Evolutionary conservation across 1,140 invertebrate species (phyloP).

Genomic region (Spodoptera frugiperda): DNA sequence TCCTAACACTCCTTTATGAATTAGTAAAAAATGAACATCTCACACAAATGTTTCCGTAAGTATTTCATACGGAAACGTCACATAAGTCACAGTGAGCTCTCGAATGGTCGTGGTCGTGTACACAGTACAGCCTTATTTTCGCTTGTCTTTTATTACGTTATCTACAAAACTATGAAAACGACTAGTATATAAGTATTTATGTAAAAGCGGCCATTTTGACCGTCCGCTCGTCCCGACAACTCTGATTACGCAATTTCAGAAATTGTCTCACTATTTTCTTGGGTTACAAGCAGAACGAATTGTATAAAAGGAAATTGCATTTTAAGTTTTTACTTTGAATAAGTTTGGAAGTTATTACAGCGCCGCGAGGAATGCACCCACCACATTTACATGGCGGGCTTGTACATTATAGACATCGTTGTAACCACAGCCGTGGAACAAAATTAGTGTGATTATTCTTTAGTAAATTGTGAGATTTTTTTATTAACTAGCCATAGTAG

Average conservation of each 20-base stretch:
- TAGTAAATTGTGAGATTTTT: no score
- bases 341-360: constrained; percentile 31
- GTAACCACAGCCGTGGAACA: no score
- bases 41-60: not conserved
- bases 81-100: constrained; percentile 6
- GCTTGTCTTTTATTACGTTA: constrained; percentile 22
- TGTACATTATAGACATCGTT: no score
- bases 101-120: no score
- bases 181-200: constrained; percentile 42
- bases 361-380: constrained; percentile 11
- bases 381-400: constrained; percentile 26
- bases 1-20: no score
- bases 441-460: no score
- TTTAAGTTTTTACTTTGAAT: constrained; percentile 35
- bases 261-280: constrained; percentile 43
- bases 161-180: constrained; percentile 32
- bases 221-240: constrained; percentile 26
- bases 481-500: no score
- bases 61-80: constrained; percentile 1
- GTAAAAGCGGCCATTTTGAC: constrained; percentile 35
- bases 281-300: constrained; percentile 39
- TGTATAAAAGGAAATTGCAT: constrained; percentile 38
- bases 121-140: constrained; percentile 22
- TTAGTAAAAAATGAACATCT: no score
- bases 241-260: constrained; percentile 38